phyloP scores from a whole-genome alignment of 2,888 invertebrate species.

The Microchrysa polita region DNA sequence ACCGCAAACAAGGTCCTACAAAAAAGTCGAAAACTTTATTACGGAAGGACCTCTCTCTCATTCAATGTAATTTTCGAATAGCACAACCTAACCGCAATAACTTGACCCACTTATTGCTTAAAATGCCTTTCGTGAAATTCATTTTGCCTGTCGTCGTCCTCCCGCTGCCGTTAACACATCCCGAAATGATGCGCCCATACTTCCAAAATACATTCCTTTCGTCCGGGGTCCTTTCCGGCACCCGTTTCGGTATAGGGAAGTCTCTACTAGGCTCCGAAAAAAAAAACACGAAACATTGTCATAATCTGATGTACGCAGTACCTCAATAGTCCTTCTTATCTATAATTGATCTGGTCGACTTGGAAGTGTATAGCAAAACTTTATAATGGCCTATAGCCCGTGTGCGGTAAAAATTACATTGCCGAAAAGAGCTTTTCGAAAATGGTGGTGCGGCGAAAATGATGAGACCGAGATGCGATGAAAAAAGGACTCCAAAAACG shows the following conservation, averaged over 20 bases:
- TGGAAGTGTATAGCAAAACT: conserved; percentile 20
- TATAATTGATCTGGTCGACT: conserved; percentile 44
- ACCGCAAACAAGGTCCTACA: too few relatives aligned
- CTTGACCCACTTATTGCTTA: conserved; percentile 27
- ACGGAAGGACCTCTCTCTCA: background rate
- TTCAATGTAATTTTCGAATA: conserved; percentile 28
- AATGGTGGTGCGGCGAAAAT: too few relatives aligned
- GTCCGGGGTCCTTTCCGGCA: background rate
- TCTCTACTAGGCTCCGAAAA: background rate
- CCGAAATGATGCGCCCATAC: background rate
- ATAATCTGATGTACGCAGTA: conserved; percentile 44
- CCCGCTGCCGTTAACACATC: conserved; percentile 26
- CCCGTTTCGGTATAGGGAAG: background rate
- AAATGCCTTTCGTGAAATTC: conserved; percentile 27
- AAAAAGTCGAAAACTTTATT: background rate
- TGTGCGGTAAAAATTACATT: conserved; percentile 28
- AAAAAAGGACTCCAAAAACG: conserved; percentile 3
- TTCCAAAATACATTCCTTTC: background rate
- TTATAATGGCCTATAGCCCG: conserved; percentile 30
- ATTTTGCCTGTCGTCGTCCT: background rate
- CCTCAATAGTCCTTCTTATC: conserved; percentile 41
- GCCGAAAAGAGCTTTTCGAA: too few relatives aligned
- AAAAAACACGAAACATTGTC: conserved; percentile 16
- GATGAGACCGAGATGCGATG: background rate
- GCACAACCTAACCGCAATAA: conserved; percentile 37